Evolutionary conservation across 2,797 vertebrate genomes (phyloP).

Genomic region (Myiotriccus ornatus): DNA sequence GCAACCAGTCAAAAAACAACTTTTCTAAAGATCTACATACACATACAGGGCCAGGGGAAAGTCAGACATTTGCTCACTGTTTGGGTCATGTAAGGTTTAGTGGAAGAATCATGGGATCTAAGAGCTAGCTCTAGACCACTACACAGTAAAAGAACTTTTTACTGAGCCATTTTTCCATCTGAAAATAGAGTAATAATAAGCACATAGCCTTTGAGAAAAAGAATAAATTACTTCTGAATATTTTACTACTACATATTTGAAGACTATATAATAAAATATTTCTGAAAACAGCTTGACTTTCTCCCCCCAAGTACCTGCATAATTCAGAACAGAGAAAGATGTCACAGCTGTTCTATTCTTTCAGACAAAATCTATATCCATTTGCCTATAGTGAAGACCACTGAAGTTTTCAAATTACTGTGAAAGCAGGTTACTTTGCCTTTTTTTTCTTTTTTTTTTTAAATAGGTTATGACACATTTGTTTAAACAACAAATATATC

Average conservation of each 20-base stretch:
- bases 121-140: background rate
- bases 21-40: background rate
- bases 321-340: background rate
- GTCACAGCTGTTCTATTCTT: background rate
- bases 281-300: background rate
- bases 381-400: background rate
- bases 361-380: background rate
- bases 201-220: background rate
- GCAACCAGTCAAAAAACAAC: background rate
- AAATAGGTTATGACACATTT: background rate
- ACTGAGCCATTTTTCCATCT: background rate
- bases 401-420: background rate
- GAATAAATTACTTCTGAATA: background rate
- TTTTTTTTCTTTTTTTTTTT: background rate
- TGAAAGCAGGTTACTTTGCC: background rate
- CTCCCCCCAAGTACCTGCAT: background rate
- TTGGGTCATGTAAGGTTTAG: background rate
- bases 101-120: background rate
- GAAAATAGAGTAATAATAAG: background rate
- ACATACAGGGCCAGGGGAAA: fast-evolving
- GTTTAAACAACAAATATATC: background rate
- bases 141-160: background rate
- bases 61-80: background rate
- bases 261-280: background rate
- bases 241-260: background rate